A percentile compares a stretch with the other conserved stretches of the same genome.
Conservation (phyloP, 2,797 vertebrate genomes). For the Hydrophis major region DNA sequence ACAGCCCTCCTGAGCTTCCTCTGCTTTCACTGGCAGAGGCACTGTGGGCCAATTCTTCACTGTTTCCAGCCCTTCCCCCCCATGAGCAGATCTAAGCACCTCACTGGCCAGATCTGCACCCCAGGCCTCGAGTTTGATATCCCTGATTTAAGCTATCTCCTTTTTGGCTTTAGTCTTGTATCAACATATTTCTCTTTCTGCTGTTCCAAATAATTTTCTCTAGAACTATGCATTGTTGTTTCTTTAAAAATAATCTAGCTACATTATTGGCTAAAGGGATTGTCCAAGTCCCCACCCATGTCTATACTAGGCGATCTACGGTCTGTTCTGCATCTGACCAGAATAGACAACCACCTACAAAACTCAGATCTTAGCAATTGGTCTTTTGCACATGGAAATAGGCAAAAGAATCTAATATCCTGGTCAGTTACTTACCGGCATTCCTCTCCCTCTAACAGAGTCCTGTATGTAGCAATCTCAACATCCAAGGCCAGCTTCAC, state of each 20-base stretch:
- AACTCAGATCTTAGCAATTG: neutral
- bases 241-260: neutral
- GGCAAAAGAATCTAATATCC: neutral
- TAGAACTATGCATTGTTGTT: neutral
- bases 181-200: neutral
- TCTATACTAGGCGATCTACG: neutral
- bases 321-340: neutral
- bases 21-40: too few species aligned
- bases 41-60: too few species aligned
- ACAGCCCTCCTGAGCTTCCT: too few species aligned
- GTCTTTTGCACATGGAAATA: neutral
- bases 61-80: too few species aligned
- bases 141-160: neutral
- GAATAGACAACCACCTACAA: neutral
- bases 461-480: constrained; percentile 61
- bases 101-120: too few species aligned
- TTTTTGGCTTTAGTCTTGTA: neutral
- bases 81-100: too few species aligned
- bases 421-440: constrained; percentile 31
- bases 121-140: too few species aligned
- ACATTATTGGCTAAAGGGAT: neutral
- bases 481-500: constrained; percentile 56
- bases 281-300: neutral
- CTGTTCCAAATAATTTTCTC: neutral
- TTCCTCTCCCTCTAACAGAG: constrained; percentile 62